Base-by-base conservation (phyloP, 2,888 invertebrate genomes). In the Hemithea aestivaria region DNA sequence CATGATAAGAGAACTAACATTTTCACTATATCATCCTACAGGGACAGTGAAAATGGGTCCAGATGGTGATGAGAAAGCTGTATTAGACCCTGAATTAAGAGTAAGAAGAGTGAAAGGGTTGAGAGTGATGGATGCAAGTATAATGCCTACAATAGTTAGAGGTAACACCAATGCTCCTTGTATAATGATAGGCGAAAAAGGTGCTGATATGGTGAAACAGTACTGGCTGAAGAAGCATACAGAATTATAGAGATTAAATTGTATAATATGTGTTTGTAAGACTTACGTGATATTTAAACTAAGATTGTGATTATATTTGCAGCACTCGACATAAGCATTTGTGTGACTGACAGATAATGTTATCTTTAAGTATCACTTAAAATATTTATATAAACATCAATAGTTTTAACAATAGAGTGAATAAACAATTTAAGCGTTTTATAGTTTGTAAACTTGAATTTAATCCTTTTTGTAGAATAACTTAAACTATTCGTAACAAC, bases 21-120 rank as follows among this genome's bases (percentile, higher is more conserved):
- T 74, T 42, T 73, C 80, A 0, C 89, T 94, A 24, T 94, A 93
- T 56, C 94, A 94, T 73, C 94, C 93, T 0, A 89, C 89, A 1
- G 89, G 93, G 30, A 90, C 91, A 1, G 82, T 82, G 0, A 90
- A 87, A 67, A 92, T 92, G 92, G 91, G 91, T 2, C 84, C 89
- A 0, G 55, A 57, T 1, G 54, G 40, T 6, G 87, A 87, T 51
- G 51, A 66, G 0, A 60, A 55, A 6, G 72, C 90, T 0, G 91
- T 91, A 0, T 90, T 91, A 0, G 88, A 90, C 53, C 66, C 87
- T n/a, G 77, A 83, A 35, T 62, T 91, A 0, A 87, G 73, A 20
- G 90, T 91, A 0, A 80, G 83, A 10, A 88, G 88, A 0, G 66
- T 90, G 0, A 51, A 82, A 42, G 74, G 84, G 0, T 53, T 92